Evolutionary conservation across 2,113 vertebrate genomes (phyloP).

Genomic region (Circaetus cinerascens): DNA sequence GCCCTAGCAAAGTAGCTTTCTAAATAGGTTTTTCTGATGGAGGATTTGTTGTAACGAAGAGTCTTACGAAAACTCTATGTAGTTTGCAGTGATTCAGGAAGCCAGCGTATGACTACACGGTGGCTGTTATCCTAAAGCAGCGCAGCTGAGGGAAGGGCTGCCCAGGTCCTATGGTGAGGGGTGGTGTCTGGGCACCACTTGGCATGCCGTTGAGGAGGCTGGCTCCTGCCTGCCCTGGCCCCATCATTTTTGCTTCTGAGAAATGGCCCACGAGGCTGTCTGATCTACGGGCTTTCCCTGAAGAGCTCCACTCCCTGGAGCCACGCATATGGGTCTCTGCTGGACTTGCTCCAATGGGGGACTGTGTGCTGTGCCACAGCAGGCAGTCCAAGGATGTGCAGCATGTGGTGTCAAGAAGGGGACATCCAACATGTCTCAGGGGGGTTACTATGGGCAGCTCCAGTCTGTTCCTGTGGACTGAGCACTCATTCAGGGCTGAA

Average conservation of each 20-base stretch:
- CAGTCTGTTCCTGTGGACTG: background rate
- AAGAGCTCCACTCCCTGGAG: background rate
- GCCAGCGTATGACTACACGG: rapidly evolving
- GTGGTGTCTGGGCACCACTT: rapidly evolving
- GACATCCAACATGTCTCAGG: background rate
- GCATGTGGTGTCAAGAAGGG: background rate
- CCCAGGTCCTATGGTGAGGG: background rate
- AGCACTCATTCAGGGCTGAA: background rate
- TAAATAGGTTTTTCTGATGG: background rate
- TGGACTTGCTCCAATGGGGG: rapidly evolving
- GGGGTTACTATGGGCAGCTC: rapidly evolving
- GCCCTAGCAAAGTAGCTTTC: background rate
- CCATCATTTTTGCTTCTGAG: rapidly evolving
- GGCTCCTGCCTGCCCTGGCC: background rate
- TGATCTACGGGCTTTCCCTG: rapidly evolving
- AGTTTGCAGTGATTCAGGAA: background rate
- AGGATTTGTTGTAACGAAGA: background rate
- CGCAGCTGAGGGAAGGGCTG: background rate
- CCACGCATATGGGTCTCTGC: background rate
- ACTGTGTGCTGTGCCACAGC: background rate
- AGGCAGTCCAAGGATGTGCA: rapidly evolving
- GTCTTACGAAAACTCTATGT: background rate
- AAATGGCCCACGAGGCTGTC: rapidly evolving
- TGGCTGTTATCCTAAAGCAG: background rate
- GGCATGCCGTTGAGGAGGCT: rapidly evolving